Evolutionary conservation across 2,797 vertebrate genomes (phyloP).

Genomic region (Acrossocheilus wenchowensis): DNA sequence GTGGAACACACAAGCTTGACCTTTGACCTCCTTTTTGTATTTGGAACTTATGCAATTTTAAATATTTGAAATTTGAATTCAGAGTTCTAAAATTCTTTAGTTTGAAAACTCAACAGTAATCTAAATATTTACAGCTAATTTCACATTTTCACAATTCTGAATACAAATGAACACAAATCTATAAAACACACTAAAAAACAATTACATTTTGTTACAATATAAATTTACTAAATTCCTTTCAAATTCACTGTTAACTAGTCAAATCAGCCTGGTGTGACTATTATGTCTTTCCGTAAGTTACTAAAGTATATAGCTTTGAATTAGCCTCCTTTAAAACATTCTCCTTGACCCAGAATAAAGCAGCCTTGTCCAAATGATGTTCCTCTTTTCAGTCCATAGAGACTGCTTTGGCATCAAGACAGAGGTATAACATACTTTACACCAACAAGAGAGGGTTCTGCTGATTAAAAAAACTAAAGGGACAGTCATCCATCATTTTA

Average conservation of each 20-base stretch:
- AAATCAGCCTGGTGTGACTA: neutral
- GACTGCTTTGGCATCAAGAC: slow-evolving; percentile 63
- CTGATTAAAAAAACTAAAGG: neutral
- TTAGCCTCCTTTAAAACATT: slow-evolving; percentile 70
- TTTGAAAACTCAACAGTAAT: neutral
- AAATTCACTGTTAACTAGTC: neutral
- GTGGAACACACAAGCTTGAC: neutral
- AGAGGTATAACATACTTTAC: slow-evolving; percentile 51
- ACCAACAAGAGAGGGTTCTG: slow-evolving; percentile 52
- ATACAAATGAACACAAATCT: neutral
- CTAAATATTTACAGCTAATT: neutral
- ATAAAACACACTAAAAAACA: neutral
- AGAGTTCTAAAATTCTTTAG: neutral
- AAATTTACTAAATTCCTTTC: neutral
- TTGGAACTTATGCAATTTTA: neutral
- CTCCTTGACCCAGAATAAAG: slow-evolving; percentile 81
- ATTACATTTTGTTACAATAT: neutral
- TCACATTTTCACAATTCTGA: neutral
- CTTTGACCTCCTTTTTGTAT: neutral
- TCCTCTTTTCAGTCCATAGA: slow-evolving; percentile 66
- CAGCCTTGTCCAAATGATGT: slow-evolving; percentile 53
- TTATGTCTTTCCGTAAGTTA: slow-evolving; percentile 22
- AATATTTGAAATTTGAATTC: neutral
- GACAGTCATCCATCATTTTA: slow-evolving; percentile 13
- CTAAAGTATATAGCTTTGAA: slow-evolving; percentile 67